Evolutionary conservation across 2,888 invertebrate genomes (phyloP), one percentile per base, ranked within the genome.

Genomic region (Polylopha cassiicola): DNA sequence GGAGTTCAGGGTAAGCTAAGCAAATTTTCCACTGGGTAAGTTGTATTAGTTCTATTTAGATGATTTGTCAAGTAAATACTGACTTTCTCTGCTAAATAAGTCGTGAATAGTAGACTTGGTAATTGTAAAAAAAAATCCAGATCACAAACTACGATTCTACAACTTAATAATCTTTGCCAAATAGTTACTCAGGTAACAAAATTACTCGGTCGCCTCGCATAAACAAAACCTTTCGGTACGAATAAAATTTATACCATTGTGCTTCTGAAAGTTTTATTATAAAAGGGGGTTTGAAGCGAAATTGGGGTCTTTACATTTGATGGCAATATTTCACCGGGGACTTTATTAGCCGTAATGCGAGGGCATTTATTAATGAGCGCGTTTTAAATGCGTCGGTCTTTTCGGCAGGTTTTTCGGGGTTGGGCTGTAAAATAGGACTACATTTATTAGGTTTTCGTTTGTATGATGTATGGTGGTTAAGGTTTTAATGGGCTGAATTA

Each of bases 321-420:
- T 67, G 66, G 70, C 61, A 58, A 78, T 80, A 80, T 71, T 71
- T 80, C 73, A 81, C 61, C 53, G 67, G 65, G 57, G 60, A 71
- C 65, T 79, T 79, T 80, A 79, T 78, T 77, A 73, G 61, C 67
- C 56, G 61, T 73, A 71, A 73, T 73, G 55, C 64, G 61, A 62
- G 61, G 65, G 70, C 61, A 65, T 69, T 73, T 67, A 66, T 71
- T 71, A 73, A 70, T 65, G 61, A 65, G 58, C 55, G 44, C 51
- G 53, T 59, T 68, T 66, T 68, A 39, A 62, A 56, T 54, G 51
- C 55, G 48, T 8, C 28, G 41, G 47, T 37, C 37, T 52, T 55
- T 53, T 53, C 55, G 44, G 55, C 39, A 42, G 26, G 41, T 57
- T 48, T 33, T 45, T 47, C 52, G 36, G 45, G 48, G 24, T 46